Evolutionary conservation across 2,888 invertebrate genomes (phyloP).

Genomic region (Ferrisia virgata): DNA sequence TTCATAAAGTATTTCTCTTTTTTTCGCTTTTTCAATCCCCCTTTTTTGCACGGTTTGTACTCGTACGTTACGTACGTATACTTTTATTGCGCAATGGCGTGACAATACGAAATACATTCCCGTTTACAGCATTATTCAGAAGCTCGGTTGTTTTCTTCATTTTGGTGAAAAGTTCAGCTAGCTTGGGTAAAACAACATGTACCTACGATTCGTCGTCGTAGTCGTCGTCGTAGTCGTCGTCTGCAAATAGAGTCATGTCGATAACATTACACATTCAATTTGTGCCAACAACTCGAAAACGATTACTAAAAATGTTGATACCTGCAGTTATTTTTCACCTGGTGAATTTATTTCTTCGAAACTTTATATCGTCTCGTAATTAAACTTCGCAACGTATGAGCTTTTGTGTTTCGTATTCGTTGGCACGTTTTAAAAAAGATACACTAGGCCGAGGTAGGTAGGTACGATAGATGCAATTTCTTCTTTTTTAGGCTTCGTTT

Average conservation of each 20-base stretch:
- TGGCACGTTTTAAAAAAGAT: no score
- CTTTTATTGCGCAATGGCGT: slow-evolving; percentile 17
- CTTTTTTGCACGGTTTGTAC: neutral
- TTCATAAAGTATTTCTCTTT: neutral
- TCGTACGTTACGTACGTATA: no score
- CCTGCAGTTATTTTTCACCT: neutral
- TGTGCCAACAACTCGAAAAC: neutral
- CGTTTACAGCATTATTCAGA: slow-evolving; percentile 20
- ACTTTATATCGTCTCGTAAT: neutral
- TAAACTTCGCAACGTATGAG: neutral
- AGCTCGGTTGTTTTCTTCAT: slow-evolving; percentile 22
- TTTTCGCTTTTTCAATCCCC: neutral
- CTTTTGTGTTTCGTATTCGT: neutral
- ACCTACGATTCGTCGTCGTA: neutral
- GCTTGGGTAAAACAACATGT: neutral
- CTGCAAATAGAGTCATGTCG: neutral
- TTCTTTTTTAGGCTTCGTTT: neutral
- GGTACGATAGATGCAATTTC: no score
- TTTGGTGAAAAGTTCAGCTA: neutral
- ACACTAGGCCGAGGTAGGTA: no score
- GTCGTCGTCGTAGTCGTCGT: neutral
- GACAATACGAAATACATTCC: slow-evolving; percentile 19
- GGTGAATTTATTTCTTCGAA: no score
- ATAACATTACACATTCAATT: slow-evolving; percentile 5
- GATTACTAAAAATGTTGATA: neutral